Percentiles rank a stretch among this genome's conserved stretches.
Evolutionary conservation across 2,888 invertebrate species (phyloP).

Genomic region (Brachycybe producta): DNA sequence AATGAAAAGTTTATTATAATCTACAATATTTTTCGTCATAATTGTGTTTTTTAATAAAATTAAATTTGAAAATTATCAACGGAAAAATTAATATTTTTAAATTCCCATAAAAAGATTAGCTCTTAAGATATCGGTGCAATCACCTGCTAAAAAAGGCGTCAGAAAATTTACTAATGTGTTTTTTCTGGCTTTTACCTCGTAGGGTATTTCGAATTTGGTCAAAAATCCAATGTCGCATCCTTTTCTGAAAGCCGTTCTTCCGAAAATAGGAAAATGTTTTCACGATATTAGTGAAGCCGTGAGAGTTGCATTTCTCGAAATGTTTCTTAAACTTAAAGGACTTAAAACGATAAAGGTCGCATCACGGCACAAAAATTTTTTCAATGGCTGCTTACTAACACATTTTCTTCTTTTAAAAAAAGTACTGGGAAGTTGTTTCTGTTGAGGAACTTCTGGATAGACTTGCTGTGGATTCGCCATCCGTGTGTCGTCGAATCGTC

Average conservation of each 20-base stretch:
- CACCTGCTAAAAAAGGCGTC: too few relatives aligned
- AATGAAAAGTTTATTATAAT: too few relatives aligned
- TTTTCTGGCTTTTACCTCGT: neutral
- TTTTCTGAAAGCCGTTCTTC: slow-evolving; percentile 6
- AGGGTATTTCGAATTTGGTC: slow-evolving; percentile 4
- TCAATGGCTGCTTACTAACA: neutral
- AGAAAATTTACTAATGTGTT: neutral
- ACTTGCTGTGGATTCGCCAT: slow-evolving; percentile 1
- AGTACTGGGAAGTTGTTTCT: slow-evolving; percentile 7
- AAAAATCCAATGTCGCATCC: slow-evolving; percentile 5
- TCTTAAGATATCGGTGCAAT: too few relatives aligned
- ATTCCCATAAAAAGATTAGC: too few relatives aligned
- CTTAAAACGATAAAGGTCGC: slow-evolving; percentile 7
- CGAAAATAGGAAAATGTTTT: slow-evolving; percentile 1
- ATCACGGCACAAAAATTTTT: too few relatives aligned
- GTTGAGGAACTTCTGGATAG: slow-evolving; percentile 2
- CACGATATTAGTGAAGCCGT: slow-evolving; percentile 7
- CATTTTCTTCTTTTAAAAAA: neutral
- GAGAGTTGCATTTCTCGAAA: slow-evolving; percentile 3
- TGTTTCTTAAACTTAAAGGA: neutral
- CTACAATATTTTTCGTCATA: too few relatives aligned
- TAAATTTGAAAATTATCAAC: too few relatives aligned
- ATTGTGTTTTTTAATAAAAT: too few relatives aligned
- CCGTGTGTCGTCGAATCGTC: slow-evolving; percentile 1
- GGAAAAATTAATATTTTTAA: too few relatives aligned